Conservation (phyloP, 2,797 vertebrate species). For the Diplodus sargus region DNA sequence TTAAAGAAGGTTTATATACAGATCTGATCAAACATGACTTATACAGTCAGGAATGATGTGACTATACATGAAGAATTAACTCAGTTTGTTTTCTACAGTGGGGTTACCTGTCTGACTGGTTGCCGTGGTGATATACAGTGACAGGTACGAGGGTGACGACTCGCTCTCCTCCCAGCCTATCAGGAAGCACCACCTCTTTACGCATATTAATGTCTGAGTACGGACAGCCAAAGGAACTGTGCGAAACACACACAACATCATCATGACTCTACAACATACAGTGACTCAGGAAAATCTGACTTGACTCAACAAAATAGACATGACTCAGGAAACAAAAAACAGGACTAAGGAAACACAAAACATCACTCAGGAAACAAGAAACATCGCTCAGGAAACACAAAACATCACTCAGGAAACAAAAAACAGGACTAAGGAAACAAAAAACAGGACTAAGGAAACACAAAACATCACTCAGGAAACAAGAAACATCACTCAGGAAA, state of each 20-base stretch:
- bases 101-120: conserved; percentile 61
- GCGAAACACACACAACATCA: conserved; percentile 5
- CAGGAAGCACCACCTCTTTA: conserved; percentile 83
- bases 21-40: background rate
- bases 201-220: conserved; percentile 88
- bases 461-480: too few species aligned
- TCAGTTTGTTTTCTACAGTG: background rate
- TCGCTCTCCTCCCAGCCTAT: conserved; percentile 83
- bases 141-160: conserved; percentile 81
- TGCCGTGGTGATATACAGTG: conserved; percentile 43
- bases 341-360: background rate
- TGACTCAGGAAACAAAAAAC: background rate
- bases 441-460: background rate
- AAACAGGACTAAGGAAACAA: background rate
- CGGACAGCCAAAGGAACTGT: conserved; percentile 87
- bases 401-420: background rate
- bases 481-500: background rate
- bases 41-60: background rate
- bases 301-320: background rate
- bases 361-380: too few species aligned
- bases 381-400: background rate
- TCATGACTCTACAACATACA: too few species aligned
- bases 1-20: background rate
- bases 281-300: background rate
- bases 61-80: background rate